Conservation (phyloP, 2,113 vertebrate genomes). For the Rhinoderma darwinii region DNA sequence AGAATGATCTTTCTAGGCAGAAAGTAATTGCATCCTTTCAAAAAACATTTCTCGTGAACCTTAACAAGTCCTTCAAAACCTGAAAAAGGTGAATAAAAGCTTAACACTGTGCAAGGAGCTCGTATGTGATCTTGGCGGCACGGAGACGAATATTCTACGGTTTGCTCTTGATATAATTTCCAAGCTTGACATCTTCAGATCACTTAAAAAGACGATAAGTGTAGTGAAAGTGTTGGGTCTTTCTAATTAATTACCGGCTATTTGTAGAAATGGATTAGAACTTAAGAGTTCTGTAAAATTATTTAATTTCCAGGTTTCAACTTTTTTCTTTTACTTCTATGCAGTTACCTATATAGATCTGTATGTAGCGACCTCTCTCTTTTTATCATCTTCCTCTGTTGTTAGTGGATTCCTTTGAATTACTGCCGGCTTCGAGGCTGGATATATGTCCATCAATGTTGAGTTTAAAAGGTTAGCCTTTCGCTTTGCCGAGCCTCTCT, state of each 20-base stretch:
- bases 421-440: neutral
- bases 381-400: constrained; percentile 20
- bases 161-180: neutral
- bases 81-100: constrained; percentile 10
- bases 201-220: neutral
- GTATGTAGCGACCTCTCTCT: neutral
- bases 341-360: neutral
- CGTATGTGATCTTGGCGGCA: neutral
- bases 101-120: neutral
- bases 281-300: neutral
- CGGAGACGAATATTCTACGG: neutral
- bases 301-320: neutral
- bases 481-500: neutral
- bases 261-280: neutral
- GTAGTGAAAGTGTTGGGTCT: neutral
- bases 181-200: neutral
- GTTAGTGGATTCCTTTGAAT: constrained; percentile 30
- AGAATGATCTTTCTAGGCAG: neutral
- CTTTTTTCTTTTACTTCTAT: neutral
- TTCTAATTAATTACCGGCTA: no score
- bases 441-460: constrained; percentile 3
- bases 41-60: constrained; percentile 2
- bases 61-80: neutral
- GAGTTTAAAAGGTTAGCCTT: constrained; percentile 29
- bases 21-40: neutral